These are phyloP conservation scores for Dynastes tityus DNA, from an alignment of 2,888 invertebrate genomes.

Conservation along the genomic window DNA sequence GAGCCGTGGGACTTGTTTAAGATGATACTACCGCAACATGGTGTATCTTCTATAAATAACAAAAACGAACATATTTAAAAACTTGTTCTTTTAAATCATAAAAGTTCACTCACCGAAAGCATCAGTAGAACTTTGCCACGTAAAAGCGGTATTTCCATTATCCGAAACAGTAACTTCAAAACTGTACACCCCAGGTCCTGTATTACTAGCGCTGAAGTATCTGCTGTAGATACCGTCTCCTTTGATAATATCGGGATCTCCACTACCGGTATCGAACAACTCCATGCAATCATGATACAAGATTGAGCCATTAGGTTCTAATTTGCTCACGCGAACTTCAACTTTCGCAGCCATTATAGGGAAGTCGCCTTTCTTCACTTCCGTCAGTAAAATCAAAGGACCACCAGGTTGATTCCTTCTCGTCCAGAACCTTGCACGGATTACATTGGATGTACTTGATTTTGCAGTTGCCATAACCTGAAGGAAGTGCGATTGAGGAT, in stretches of 20 bases:
- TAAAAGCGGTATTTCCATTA: constrained; percentile 74
- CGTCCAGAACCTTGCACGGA: constrained; percentile 72
- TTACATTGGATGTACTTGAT: constrained; percentile 68
- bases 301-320: constrained; percentile 65
- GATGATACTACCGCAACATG: constrained; percentile 74
- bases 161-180: constrained; percentile 72
- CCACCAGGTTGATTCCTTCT: constrained; percentile 65
- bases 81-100: background rate
- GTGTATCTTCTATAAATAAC: constrained; percentile 65
- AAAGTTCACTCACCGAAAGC: constrained; percentile 61
- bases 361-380: constrained; percentile 73
- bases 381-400: constrained; percentile 72
- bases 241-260: constrained; percentile 78
- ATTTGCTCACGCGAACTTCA: constrained; percentile 71
- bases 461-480: constrained; percentile 75
- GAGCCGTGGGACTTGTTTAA: constrained; percentile 62
- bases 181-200: constrained; percentile 71
- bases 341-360: constrained; percentile 76
- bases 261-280: constrained; percentile 75
- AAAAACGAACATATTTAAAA: background rate
- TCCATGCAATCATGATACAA: constrained; percentile 69
- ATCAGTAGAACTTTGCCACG: constrained; percentile 67
- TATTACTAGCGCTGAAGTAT: constrained; percentile 73
- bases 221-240: constrained; percentile 79
- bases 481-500: constrained; percentile 76